Evolutionary conservation across 64 coral and sea anemone genomes (phyloP), one percentile per base, ranked within the genome.

Genomic region (Dendronephthya gigantea): DNA sequence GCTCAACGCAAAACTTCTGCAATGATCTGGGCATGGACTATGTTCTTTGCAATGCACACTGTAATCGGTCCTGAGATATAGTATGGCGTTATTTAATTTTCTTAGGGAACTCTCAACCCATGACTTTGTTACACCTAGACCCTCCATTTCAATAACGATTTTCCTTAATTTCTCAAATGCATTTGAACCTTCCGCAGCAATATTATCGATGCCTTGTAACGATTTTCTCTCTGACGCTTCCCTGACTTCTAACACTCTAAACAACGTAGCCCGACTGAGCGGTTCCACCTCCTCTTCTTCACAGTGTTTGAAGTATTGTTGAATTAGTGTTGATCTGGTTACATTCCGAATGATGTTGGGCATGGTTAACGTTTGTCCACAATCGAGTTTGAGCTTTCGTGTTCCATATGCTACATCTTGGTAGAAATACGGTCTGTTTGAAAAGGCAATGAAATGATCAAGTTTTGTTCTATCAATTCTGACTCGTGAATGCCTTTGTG

Each of bases 381-480:
- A 84, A 74, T 90, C 88, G 27, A 90, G 66, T 56, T 85, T 75
- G 3, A 90, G 47, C 83, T 76, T 76, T 29, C 82, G 83, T 50
- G 88, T 85, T 52, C 88, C 88, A 37, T 83, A 90, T 90, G 88
- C 88, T 83, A 84, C 83, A 25, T 85, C 68, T 76, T 90, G 88
- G 22, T n/a, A n/a, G n/a, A n/a, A n/a, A 32, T 49, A 33, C 2
- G 65, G 40, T 48, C 88, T 75, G 43, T 69, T 90, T 75, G 84
- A 50, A 35, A 90, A 90, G 59, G 48, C 68, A 76, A 90, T 49
- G 72, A 90, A 90, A 39, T 90, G 88, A 25, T 90, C 65, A 34
- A 85, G 16, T 85, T 90, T 85, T 25, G 83, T 43, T 43, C 56
- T 86, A 41, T 86, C 85, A 25, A 86, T 39, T 39, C 85, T 56